Percentiles rank a stretch among this genome's conserved stretches.
Evolutionary conservation across 2,113 vertebrate species (phyloP).

Genomic region (Myanophis thanlyinensis): DNA sequence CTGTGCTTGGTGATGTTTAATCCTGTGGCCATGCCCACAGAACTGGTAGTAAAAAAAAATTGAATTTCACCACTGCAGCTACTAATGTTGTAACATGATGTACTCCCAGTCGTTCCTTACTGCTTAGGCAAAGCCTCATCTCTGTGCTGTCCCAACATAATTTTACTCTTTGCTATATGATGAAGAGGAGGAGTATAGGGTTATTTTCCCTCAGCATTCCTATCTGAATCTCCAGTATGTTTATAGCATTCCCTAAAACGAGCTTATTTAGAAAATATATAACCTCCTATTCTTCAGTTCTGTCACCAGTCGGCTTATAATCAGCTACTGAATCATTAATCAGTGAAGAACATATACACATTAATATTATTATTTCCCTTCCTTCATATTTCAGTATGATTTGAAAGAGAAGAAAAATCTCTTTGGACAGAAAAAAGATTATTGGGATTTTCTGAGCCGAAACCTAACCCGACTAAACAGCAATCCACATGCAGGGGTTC

Average conservation of each 20-base stretch:
- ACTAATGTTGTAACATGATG: background rate
- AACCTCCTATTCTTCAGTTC: background rate
- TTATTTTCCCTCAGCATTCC: background rate
- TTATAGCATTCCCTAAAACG: background rate
- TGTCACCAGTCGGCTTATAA: background rate
- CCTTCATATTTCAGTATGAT: constrained; percentile 65
- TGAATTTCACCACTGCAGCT: too few relatives aligned
- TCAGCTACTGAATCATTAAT: background rate
- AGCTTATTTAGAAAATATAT: background rate
- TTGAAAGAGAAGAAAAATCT: constrained; percentile 73
- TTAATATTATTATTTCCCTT: background rate
- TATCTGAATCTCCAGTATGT: background rate
- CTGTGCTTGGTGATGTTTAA: too few relatives aligned
- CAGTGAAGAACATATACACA: background rate
- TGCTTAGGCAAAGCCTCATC: background rate
- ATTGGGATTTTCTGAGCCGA: constrained; percentile 75
- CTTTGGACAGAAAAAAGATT: constrained; percentile 69
- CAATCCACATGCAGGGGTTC: constrained; percentile 24
- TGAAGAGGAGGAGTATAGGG: background rate
- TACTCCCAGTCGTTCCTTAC: background rate
- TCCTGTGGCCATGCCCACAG: too few relatives aligned
- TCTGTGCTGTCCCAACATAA: background rate
- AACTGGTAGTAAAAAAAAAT: too few relatives aligned
- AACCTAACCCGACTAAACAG: constrained; percentile 43
- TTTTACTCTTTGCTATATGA: background rate